Evolutionary conservation across 2,797 vertebrate genomes (phyloP), one percentile per base, ranked within the genome.

Genomic region (Melanotaenia trifasciata): DNA sequence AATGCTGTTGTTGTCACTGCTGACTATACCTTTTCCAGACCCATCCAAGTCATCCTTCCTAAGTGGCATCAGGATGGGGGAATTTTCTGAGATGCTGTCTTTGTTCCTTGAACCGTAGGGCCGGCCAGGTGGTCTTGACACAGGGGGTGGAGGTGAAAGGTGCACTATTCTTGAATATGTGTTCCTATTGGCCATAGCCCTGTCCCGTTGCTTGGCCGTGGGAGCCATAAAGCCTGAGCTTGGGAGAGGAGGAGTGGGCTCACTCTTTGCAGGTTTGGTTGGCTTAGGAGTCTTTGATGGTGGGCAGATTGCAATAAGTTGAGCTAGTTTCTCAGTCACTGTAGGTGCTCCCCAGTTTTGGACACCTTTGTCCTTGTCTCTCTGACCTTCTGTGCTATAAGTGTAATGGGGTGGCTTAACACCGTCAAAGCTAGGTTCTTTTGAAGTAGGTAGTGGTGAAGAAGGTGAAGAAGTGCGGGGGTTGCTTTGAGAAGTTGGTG

Each of bases 251-350:
- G 92, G 74, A 50, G 81, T 40, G 1, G 90, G 81, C 45, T 93
- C 90, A 36, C 64, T 80, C 78, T 95, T 95, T 63, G 86, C 61
- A 58, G 93, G 91, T 94, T 98, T 98, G 40, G 94, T 91, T 69
- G 81, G 89, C 90, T 98, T 99, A 87, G 96, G 95, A 93, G 95
- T 96, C 95, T 99, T 99, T 74, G 96, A 94, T 70, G 96, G 96
- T 65, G 98, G 98, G 86, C 98, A 98, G 68, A 96, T 99, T 45
- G 97, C 97, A 84, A 99, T 98, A 61, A 99, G 97, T 64, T 98
- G 97, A 75, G 97, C 97, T 84, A 99, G 90, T 88, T 99, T 99
- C 81, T 99, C 97, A 28, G 97, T 97, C 65, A 99, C 96, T 0
- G 96, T 97, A 36, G 96, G 94, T n/a, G 96, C 87, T 83, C 96